Percentiles rank a stretch among this genome's conserved stretches.
phyloP scores from a whole-genome alignment of 1,140 invertebrate genomes.

The Sitophilus oryzae region DNA sequence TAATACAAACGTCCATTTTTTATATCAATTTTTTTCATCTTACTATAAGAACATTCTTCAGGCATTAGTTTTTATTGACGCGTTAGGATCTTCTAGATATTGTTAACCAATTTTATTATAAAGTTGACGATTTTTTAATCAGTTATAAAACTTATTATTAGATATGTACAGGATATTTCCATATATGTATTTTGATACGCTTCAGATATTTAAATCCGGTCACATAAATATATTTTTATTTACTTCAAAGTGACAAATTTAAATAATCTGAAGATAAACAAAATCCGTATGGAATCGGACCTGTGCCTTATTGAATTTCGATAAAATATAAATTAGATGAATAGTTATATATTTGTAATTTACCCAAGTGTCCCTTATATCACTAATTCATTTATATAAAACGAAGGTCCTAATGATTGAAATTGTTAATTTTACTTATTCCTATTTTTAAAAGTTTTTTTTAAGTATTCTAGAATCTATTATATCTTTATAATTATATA shows the following conservation, averaged over 20 bases:
- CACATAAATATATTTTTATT: neutral
- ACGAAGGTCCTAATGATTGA: constrained; percentile 22
- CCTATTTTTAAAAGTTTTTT: neutral
- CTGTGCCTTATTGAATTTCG: constrained; percentile 23
- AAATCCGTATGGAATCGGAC: constrained; percentile 13
- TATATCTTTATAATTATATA: neutral
- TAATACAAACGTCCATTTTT: constrained; percentile 24
- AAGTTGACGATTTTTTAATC: constrained; percentile 12
- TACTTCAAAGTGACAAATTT: neutral
- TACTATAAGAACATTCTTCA: constrained; percentile 4
- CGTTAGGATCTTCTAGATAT: constrained; percentile 23
- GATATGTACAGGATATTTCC: constrained; percentile 25
- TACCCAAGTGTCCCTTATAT: constrained; percentile 25
- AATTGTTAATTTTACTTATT: neutral
- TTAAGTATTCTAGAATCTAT: too few species aligned
- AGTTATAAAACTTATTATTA: constrained; percentile 17
- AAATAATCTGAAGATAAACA: neutral
- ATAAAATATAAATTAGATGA: constrained; percentile 22
- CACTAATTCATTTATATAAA: constrained; percentile 10
- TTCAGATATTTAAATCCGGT: neutral
- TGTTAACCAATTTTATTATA: constrained; percentile 1
- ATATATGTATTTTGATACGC: constrained; percentile 1
- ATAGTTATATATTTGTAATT: constrained; percentile 26
- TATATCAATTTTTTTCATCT: constrained; percentile 14
- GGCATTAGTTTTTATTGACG: neutral